Evolutionary conservation across 1,140 invertebrate species (phyloP).

Genomic region (Drosophila murphyi): DNA sequence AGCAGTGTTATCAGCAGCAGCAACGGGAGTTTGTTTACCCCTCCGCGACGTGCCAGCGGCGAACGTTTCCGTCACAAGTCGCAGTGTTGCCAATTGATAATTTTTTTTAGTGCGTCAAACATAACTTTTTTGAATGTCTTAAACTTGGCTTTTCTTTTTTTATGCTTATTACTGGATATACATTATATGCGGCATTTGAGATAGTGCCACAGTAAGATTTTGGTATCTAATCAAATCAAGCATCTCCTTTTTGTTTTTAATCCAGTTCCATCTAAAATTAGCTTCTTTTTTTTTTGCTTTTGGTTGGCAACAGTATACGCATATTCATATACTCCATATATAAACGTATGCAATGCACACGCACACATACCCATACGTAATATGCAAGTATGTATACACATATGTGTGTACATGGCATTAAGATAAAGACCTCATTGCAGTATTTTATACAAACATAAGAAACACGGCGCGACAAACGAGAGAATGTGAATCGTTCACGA

Average conservation of each 20-base stretch:
- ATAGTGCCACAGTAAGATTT: background rate
- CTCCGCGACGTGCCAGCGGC: constrained; percentile 42
- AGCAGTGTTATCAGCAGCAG: constrained; percentile 36
- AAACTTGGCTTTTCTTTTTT: no score
- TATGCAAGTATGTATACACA: background rate
- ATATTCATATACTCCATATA: constrained; percentile 5
- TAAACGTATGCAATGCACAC: background rate
- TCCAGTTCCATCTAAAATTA: background rate
- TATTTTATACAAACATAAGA: constrained; percentile 46
- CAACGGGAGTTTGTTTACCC: constrained; percentile 51
- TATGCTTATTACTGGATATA: background rate
- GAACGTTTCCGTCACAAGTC: constrained; percentile 39
- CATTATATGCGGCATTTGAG: background rate
- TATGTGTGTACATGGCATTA: constrained; percentile 28
- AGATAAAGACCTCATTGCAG: constrained; percentile 54
- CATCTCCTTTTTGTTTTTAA: background rate
- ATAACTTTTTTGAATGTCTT: background rate
- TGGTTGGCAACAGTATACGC: background rate
- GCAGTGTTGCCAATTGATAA: constrained; percentile 1
- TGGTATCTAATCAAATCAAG: background rate
- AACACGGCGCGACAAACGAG: constrained; percentile 7
- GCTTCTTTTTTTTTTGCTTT: background rate
- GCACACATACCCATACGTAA: no score
- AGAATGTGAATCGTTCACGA: constrained; percentile 46
- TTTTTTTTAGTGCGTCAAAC: background rate